A percentile compares a stretch with the other conserved stretches of the same genome.
These are phyloP conservation scores for Brachionus plicatilis DNA, from an alignment of 1,140 invertebrate genomes.

Conservation along the genomic window DNA sequence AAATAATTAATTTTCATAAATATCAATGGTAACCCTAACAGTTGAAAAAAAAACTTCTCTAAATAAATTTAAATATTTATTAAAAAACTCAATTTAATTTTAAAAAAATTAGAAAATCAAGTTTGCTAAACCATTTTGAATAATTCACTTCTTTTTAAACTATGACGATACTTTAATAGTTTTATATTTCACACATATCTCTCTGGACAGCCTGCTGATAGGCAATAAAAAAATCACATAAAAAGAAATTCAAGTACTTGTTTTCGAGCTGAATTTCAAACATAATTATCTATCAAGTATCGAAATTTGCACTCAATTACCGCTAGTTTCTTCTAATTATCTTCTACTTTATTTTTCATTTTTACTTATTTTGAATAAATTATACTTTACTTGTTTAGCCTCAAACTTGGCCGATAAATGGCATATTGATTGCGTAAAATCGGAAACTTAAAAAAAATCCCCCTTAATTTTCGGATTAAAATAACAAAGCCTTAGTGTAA, in stretches of 20 bases:
- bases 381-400: neutral
- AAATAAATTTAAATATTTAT: no score
- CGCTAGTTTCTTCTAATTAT: neutral
- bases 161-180: neutral
- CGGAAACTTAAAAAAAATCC: neutral
- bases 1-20: no score
- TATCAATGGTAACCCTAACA: no score
- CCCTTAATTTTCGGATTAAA: neutral
- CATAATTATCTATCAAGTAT: conserved; percentile 10
- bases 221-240: neutral
- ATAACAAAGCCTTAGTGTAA: neutral
- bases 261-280: neutral
- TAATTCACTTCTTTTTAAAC: neutral
- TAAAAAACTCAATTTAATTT: neutral
- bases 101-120: neutral
- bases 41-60: no score
- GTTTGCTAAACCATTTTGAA: neutral
- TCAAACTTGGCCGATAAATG: neutral
- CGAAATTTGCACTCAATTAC: conserved; percentile 28
- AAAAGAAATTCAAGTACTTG: neutral
- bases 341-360: neutral
- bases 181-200: neutral
- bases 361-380: conserved; percentile 1
- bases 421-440: neutral
- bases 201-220: neutral